A percentile compares a stretch with the other conserved stretches of the same genome.
phyloP scores from a whole-genome alignment of 2,113 vertebrate species.

The Chloropsis cyanopogon region DNA sequence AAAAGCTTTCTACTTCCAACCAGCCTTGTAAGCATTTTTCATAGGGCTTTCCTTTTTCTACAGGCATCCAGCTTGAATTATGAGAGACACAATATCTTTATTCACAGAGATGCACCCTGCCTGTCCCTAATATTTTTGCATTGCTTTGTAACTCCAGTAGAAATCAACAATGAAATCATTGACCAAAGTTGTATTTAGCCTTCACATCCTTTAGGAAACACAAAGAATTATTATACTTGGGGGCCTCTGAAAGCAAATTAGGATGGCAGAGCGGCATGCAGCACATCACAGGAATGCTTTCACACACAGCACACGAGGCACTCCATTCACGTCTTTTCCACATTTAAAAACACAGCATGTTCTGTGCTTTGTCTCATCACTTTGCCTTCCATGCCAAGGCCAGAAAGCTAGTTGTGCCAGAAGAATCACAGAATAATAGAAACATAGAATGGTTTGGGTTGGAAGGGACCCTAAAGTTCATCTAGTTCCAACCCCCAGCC shows the following conservation, averaged over 20 bases:
- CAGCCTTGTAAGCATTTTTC: conserved; percentile 34
- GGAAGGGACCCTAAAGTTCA: background rate
- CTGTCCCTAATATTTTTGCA: conserved; percentile 36
- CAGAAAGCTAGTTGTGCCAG: background rate
- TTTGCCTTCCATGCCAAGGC: background rate
- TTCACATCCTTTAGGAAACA: conserved; percentile 30
- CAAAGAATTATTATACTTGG: conserved; percentile 49
- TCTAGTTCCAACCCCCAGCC: background rate
- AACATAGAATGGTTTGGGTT: background rate
- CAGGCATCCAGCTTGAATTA: background rate
- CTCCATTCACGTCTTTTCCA: background rate
- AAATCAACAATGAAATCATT: conserved; percentile 57
- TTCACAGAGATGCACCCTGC: conserved; percentile 35
- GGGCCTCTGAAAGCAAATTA: conserved; percentile 37
- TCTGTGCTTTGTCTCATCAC: background rate
- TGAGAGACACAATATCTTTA: conserved; percentile 17
- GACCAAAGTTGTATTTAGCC: conserved; percentile 26
- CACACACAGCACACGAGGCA: background rate
- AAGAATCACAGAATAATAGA: background rate
- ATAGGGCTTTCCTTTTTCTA: background rate
- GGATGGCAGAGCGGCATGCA: conserved; percentile 17
- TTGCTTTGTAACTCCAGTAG: background rate
- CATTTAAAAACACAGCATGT: background rate
- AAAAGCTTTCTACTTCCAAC: conserved; percentile 5
- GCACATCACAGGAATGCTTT: conserved; percentile 36